Percentiles rank a stretch among this genome's conserved stretches.
Conservation (phyloP, 2,797 vertebrate species). For the Lindbergichthys nudifrons region DNA sequence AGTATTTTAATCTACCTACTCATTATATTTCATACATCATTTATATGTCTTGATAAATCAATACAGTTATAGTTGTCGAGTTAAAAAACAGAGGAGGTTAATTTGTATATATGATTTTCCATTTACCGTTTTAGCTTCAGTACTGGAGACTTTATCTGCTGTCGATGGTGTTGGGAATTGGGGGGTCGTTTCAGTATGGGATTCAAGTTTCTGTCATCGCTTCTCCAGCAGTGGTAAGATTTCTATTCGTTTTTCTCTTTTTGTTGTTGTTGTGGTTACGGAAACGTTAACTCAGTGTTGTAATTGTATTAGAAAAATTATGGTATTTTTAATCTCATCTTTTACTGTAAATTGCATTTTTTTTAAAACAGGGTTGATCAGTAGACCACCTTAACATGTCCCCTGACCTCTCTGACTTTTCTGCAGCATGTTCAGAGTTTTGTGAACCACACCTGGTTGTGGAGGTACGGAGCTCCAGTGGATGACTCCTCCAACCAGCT, state of each 20-base stretch:
- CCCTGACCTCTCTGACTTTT: conserved; percentile 13
- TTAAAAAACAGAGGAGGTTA: neutral
- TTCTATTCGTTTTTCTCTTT: neutral
- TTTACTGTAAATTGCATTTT: too few species aligned
- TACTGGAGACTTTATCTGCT: conserved; percentile 83
- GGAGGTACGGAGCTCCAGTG: conserved; percentile 71
- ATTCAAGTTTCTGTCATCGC: conserved; percentile 85
- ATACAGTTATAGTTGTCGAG: neutral
- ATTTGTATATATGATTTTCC: neutral
- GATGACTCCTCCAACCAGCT: conserved; percentile 73
- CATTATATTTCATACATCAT: neutral
- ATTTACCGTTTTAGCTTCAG: conserved; percentile 70
- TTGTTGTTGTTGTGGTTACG: too few species aligned
- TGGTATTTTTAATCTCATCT: too few species aligned
- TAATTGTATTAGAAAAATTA: too few species aligned
- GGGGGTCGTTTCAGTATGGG: conserved; percentile 86
- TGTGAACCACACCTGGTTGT: conserved; percentile 81
- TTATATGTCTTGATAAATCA: neutral
- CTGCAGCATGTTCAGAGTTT: conserved; percentile 83
- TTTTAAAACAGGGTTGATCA: neutral
- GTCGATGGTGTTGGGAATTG: conserved; percentile 82
- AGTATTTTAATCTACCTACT: neutral
- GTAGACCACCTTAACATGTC: neutral
- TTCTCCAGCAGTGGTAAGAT: conserved; percentile 83
- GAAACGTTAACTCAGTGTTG: too few species aligned